These are phyloP conservation scores for Lipotes vexillifer DNA, from an alignment of 2,113 vertebrate species.

Conservation along the genomic window DNA sequence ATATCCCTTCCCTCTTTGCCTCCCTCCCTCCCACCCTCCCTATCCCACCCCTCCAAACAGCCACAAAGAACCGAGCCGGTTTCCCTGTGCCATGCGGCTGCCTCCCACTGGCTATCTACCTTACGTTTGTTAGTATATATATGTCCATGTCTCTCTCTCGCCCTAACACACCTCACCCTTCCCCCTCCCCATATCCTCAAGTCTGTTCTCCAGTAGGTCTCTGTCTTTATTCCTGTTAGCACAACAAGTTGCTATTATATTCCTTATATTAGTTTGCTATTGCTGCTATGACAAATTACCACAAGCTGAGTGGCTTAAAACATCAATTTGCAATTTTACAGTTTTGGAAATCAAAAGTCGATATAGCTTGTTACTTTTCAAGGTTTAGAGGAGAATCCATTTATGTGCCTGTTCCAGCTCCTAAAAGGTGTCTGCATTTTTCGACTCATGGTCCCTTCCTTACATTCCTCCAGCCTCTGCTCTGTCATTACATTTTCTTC, in stretches of 20 bases:
- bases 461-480: not conserved
- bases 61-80: too few relatives aligned
- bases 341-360: not conserved
- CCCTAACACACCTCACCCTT: too few relatives aligned
- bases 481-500: not conserved
- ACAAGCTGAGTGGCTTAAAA: not conserved
- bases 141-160: too few relatives aligned
- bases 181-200: too few relatives aligned
- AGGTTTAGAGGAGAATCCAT: not conserved
- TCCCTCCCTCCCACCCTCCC: too few relatives aligned
- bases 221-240: not conserved
- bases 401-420: not conserved
- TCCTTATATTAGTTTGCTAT: not conserved
- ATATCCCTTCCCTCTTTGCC: too few relatives aligned
- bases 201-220: too few relatives aligned
- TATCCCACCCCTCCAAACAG: too few relatives aligned
- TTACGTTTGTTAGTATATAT: too few relatives aligned
- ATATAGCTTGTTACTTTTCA: not conserved
- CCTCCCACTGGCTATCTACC: too few relatives aligned
- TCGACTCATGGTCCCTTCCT: not conserved
- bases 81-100: too few relatives aligned
- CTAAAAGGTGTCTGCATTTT: not conserved
- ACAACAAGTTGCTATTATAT: accelerated
- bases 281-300: not conserved
- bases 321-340: not conserved